These are phyloP conservation scores for Copsychus sechellarum DNA, from an alignment of 2,113 vertebrate species.

Conservation along the genomic window DNA sequence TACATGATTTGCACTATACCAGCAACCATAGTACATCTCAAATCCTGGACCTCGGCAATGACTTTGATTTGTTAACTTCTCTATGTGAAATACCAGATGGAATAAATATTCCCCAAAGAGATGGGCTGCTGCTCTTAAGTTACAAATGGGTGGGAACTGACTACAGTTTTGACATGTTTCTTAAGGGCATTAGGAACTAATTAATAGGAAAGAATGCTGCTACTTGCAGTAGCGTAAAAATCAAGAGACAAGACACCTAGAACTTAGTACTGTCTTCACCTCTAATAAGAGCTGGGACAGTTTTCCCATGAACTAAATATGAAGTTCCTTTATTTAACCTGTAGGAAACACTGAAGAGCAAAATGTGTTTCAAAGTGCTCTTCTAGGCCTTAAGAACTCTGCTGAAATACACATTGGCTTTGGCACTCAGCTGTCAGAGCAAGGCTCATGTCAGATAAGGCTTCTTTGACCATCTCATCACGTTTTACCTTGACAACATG, in stretches of 20 bases:
- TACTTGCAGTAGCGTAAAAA: neutral
- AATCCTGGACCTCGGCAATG: neutral
- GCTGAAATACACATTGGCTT: neutral
- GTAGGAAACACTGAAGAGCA: neutral
- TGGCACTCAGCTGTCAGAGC: neutral
- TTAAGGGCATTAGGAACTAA: conserved; percentile 9
- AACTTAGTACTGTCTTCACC: neutral
- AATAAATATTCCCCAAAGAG: neutral
- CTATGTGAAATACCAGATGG: neutral
- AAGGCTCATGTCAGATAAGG: neutral
- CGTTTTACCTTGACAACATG: conserved; percentile 93
- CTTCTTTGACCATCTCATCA: neutral
- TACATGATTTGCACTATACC: neutral
- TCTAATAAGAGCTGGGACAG: neutral
- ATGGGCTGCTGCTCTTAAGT: neutral
- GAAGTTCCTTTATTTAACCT: neutral
- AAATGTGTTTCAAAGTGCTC: neutral
- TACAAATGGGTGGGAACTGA: neutral
- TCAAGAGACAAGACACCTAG: neutral
- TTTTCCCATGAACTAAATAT: neutral
- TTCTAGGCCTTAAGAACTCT: neutral
- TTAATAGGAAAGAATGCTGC: neutral
- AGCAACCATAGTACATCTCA: neutral
- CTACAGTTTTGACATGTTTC: neutral
- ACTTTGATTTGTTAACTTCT: conserved; percentile 18